A percentile compares a stretch with the other conserved stretches of the same genome.
Evolutionary conservation across 2,888 invertebrate species (phyloP).

Genomic region (Andrena minutula): DNA sequence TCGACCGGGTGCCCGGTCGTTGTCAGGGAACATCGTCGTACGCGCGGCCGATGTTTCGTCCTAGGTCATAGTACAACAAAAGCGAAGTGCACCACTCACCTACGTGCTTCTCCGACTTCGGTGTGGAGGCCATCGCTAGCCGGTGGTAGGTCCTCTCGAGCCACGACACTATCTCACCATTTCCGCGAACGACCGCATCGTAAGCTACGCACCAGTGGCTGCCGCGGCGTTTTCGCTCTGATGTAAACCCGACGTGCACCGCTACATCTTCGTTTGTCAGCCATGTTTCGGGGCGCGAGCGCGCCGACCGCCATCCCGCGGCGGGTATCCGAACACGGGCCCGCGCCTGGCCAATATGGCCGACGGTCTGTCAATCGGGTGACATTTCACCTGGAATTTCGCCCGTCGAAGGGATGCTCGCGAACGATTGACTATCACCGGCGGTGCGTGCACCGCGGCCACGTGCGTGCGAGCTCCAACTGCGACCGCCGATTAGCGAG

Average conservation of each 20-base stretch:
- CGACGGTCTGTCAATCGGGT: conserved; percentile 67
- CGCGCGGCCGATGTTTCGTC: conserved; percentile 37
- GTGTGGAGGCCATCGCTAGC: conserved; percentile 82
- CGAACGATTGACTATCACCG: conserved; percentile 5
- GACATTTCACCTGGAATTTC: conserved; percentile 65
- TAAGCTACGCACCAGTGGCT: conserved; percentile 77
- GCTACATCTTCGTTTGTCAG: conserved; percentile 84
- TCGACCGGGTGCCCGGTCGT: conserved; percentile 36
- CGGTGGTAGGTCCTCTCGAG: conserved; percentile 67
- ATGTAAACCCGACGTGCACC: conserved; percentile 83
- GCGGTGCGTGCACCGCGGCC: background rate
- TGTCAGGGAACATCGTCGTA: conserved; percentile 46
- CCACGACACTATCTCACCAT: conserved; percentile 80
- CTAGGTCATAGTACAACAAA: conserved; percentile 58
- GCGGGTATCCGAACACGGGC: conserved; percentile 43
- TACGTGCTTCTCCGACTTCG: conserved; percentile 83
- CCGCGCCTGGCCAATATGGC: conserved; percentile 60
- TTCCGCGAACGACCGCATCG: conserved; percentile 78
- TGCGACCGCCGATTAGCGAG: background rate
- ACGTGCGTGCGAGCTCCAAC: conserved; percentile 5
- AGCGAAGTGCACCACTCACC: conserved; percentile 74
- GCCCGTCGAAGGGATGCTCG: conserved; percentile 2
- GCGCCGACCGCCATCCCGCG: conserved; percentile 74
- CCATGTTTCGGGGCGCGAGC: conserved; percentile 81
- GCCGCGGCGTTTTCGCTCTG: conserved; percentile 81